phyloP scores from a whole-genome alignment of 2,113 vertebrate genomes.

The Epinephelus cyanopodus region DNA sequence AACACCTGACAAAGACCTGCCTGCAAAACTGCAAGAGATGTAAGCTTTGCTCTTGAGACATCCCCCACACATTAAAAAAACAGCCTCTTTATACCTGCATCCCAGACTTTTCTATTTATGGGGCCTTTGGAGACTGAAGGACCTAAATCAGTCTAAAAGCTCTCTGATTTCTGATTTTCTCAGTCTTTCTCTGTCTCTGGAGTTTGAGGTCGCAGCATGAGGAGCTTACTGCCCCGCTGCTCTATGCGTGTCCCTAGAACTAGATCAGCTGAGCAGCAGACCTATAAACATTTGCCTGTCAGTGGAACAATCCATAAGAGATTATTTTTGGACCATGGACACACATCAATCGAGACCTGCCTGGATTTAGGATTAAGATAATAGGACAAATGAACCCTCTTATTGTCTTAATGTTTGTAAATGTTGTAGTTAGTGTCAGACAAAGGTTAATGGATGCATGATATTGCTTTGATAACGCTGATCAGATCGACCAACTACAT shows the following conservation, averaged over 20 bases:
- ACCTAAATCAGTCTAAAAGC: conserved; percentile 10
- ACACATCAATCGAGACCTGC: background rate
- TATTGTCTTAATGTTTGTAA: background rate
- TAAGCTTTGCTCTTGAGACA: background rate
- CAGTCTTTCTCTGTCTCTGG: background rate
- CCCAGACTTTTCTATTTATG: conserved; percentile 7
- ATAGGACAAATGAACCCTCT: background rate
- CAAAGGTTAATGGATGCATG: background rate
- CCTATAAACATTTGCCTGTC: conserved; percentile 21
- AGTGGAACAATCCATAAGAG: conserved; percentile 48
- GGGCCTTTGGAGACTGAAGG: background rate
- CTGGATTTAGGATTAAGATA: background rate
- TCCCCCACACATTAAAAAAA: background rate
- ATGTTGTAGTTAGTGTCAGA: background rate
- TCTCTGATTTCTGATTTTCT: conserved; percentile 22
- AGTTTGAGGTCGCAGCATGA: conserved; percentile 29
- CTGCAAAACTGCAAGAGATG: background rate
- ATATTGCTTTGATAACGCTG: background rate
- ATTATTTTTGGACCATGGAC: conserved; percentile 40
- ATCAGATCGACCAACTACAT: background rate
- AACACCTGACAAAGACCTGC: background rate
- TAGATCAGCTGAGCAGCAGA: conserved; percentile 38
- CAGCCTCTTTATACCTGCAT: background rate
- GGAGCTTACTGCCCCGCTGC: conserved; percentile 33
- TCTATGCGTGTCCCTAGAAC: conserved; percentile 26